Percentiles rank a stretch among this genome's conserved stretches.
These are phyloP conservation scores for Sturmia bella DNA, from an alignment of 2,888 invertebrate genomes.

Conservation along the genomic window DNA sequence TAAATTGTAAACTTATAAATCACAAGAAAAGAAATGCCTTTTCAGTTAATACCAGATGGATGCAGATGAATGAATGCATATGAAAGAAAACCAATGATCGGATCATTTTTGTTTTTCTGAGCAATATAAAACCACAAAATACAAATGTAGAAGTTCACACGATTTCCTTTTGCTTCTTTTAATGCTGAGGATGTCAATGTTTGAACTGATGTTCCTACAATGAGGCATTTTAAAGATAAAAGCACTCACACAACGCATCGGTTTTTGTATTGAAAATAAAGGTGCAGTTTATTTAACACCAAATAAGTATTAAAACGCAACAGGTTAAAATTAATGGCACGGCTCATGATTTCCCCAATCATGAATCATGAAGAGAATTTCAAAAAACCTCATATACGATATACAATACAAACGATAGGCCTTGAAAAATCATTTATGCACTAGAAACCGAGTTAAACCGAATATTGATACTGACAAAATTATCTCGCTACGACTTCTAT, in stretches of 20 bases:
- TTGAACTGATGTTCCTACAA: not conserved
- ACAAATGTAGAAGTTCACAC: conserved; percentile 63
- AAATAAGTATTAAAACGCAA: conserved; percentile 45
- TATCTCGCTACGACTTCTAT: too few species aligned
- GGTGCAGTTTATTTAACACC: conserved; percentile 56
- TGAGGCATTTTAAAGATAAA: not conserved
- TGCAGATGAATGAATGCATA: conserved; percentile 45
- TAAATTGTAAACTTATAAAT: conserved; percentile 54
- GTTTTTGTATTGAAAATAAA: not conserved
- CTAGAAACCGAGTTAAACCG: too few species aligned
- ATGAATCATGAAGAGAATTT: not conserved
- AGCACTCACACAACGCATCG: not conserved
- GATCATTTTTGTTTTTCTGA: conserved; percentile 19
- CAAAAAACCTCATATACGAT: not conserved
- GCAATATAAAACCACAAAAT: conserved; percentile 37
- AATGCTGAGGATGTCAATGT: conserved; percentile 22
- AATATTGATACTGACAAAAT: too few species aligned
- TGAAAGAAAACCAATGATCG: conserved; percentile 46
- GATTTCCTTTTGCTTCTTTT: conserved; percentile 45
- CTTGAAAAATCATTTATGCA: too few species aligned
- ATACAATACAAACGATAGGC: too few species aligned
- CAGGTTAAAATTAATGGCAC: conserved; percentile 48
- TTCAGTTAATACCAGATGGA: conserved; percentile 34
- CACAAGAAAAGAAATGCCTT: conserved; percentile 35
- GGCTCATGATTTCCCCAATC: conserved; percentile 7